Conservation (phyloP, 2,888 invertebrate species). For the Dilophus febrilis region DNA sequence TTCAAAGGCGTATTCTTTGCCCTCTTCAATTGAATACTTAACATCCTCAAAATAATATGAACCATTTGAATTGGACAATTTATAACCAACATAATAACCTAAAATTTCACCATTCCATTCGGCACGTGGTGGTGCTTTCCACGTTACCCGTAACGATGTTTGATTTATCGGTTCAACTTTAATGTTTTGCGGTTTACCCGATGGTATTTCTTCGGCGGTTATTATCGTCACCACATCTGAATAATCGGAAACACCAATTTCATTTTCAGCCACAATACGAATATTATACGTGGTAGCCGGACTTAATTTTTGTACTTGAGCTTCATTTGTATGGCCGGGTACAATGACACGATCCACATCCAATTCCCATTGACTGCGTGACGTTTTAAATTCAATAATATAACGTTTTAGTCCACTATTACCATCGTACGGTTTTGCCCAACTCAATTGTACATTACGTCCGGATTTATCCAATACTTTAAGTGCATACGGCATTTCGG, state of each 20-base stretch:
- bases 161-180: conserved; percentile 78
- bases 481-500: conserved; percentile 72
- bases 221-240: conserved; percentile 88
- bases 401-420: conserved; percentile 80
- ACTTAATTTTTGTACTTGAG: conserved; percentile 71
- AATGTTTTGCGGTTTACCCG: conserved; percentile 67
- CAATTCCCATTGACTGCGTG: conserved; percentile 63
- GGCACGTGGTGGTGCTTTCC: conserved; percentile 78
- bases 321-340: conserved; percentile 77
- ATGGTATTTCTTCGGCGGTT: conserved; percentile 83
- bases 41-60: conserved; percentile 83
- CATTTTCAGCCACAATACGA: conserved; percentile 83
- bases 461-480: conserved; percentile 84
- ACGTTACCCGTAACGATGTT: conserved; percentile 69
- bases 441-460: conserved; percentile 74
- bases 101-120: conserved; percentile 87
- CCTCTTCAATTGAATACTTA: conserved; percentile 79
- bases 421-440: conserved; percentile 85
- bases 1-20: conserved; percentile 74
- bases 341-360: conserved; percentile 77
- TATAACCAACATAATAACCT: conserved; percentile 83
- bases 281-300: conserved; percentile 89
- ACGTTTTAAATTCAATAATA: conserved; percentile 80
- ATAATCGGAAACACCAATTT: conserved; percentile 80
- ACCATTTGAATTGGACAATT: conserved; percentile 66